Evolutionary conservation across 2,797 vertebrate species (phyloP), one percentile per base, ranked within the genome.

Genomic region (Fistularia tabacaria): DNA sequence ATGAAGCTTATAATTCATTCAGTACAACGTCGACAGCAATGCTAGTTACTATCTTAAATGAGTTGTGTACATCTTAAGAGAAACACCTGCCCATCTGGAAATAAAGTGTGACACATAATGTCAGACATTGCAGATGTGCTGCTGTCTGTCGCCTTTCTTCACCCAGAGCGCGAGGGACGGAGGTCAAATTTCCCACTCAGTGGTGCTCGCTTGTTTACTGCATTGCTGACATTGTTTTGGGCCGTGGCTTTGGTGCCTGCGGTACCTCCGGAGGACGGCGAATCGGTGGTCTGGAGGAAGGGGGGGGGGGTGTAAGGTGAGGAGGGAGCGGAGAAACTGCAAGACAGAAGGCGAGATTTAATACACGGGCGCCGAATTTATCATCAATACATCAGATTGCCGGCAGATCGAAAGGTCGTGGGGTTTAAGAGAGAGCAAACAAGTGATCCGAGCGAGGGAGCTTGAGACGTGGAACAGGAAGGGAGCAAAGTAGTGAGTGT

Each of bases 181-280:
- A 57, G 62, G 57, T 64, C 58, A 53, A 56, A 69, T 66, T 83
- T 85, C 73, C 76, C 80, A 71, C 53, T 39, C 62, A 66, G 85
- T 88, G 64, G 79, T 74, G 77, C 78, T 70, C 81, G 82, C 83
- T 83, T 83, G 88, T 91, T 90, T 89, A 89, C 78, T 85, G 82
- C 91, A 91, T 91, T 86, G 88, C 82, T 90, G 76, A 89, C 86
- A 90, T 91, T 90, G 89, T 90, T 92, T 87, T 79, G 85, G 85
- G 80, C 77, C 85, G 82, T 49, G 87, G 87, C 71, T 83, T 25
- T 55, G 45, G 76, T 63, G 83, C 62, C 76, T 83, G 73, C 54
- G 72, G 80, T 71, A 73, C 63, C 79, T 86, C 49, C 13, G 80
- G 74, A 82, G 77, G 81, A 87, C 79, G 78, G 63, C 57, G 13